phyloP scores from a whole-genome alignment of 2,113 vertebrate genomes.

The Collichthys lucidus region DNA sequence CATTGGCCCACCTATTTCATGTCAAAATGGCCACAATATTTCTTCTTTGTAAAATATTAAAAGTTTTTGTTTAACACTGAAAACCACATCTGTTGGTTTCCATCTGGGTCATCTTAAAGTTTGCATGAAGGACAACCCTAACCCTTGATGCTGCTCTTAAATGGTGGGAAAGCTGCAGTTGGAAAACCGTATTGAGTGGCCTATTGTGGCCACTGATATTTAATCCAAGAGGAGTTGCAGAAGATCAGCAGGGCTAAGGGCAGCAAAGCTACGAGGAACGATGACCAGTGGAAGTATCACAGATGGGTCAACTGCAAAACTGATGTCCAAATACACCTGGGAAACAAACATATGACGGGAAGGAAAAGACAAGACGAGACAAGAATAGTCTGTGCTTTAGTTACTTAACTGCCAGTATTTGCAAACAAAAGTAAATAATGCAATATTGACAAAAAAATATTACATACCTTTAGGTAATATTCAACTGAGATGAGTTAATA shows the following conservation, averaged over 20 bases:
- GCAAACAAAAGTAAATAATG: background rate
- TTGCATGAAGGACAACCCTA: background rate
- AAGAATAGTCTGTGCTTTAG: too few relatives aligned
- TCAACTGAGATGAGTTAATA: too few relatives aligned
- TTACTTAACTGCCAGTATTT: too few relatives aligned
- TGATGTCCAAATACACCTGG: conserved; percentile 81
- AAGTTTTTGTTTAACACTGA: too few relatives aligned
- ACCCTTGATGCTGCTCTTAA: conserved; percentile 10
- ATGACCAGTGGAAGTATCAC: conserved; percentile 73
- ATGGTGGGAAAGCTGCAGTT: background rate
- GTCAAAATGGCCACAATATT: too few relatives aligned
- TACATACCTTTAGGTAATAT: too few relatives aligned
- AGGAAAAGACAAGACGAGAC: too few relatives aligned
- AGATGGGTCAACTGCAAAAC: conserved; percentile 68
- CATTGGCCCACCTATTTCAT: too few relatives aligned
- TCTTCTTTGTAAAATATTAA: background rate
- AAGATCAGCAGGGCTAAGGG: too few relatives aligned
- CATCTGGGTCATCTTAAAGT: background rate
- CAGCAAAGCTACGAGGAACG: conserved; percentile 20
- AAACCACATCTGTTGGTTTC: background rate
- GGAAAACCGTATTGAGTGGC: background rate
- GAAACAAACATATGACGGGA: background rate
- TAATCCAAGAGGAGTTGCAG: too few relatives aligned
- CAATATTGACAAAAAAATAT: too few relatives aligned
- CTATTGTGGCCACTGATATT: background rate